A percentile compares a stretch with the other conserved stretches of the same genome.
Conservation (phyloP, 2,888 invertebrate genomes). For the Synanthedon andrenaeformis region DNA sequence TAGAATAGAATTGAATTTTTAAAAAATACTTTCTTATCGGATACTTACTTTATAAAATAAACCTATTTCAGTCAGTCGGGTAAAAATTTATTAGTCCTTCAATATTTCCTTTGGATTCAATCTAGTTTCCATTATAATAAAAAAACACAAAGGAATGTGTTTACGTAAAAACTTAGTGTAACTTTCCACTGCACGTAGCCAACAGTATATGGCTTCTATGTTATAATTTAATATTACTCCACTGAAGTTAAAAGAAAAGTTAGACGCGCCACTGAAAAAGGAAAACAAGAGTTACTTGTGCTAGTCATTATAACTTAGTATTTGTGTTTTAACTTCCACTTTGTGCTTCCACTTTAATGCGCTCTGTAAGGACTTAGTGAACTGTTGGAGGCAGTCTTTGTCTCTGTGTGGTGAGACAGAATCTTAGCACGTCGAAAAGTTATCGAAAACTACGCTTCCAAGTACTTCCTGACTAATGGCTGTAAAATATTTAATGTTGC, state of each 20-base stretch:
- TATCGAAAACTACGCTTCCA: conserved; percentile 14
- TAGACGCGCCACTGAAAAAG: conserved; percentile 2
- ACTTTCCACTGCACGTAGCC: too few species aligned
- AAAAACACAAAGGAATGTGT: too few species aligned
- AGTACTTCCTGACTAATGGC: conserved; percentile 1
- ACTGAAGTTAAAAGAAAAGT: background rate
- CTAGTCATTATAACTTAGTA: conserved; percentile 23
- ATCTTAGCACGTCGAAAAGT: conserved; percentile 14
- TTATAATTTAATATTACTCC: background rate
- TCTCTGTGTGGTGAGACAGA: conserved; percentile 22
- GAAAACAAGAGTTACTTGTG: conserved; percentile 11
- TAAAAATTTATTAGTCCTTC: too few species aligned
- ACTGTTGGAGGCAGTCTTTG: conserved; percentile 28
- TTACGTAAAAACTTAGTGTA: too few species aligned
- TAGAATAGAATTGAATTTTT: too few species aligned
- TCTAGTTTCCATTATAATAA: too few species aligned
- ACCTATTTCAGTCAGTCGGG: too few species aligned
- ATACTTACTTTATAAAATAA: too few species aligned
- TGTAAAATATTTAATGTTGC: background rate
- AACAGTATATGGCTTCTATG: background rate
- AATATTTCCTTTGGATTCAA: too few species aligned
- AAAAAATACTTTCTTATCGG: too few species aligned
- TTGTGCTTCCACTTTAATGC: conserved; percentile 33
- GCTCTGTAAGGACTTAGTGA: conserved; percentile 33
- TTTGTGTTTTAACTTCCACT: conserved; percentile 31